Conservation (phyloP, 1,140 invertebrate genomes). For the Solen grandis region DNA sequence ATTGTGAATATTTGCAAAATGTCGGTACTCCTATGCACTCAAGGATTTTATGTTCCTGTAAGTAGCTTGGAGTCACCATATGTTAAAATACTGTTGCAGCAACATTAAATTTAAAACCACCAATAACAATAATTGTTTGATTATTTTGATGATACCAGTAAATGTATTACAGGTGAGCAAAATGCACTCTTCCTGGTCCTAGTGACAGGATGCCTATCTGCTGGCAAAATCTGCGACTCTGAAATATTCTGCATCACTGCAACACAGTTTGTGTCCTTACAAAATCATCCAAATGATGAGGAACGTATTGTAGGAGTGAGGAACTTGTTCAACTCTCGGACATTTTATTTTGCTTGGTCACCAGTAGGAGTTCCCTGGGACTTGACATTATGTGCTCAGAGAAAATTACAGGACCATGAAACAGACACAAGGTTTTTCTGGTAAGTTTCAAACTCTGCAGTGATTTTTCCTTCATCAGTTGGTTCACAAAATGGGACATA, state of each 20-base stretch:
- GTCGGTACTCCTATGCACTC: too few relatives aligned
- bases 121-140: too few relatives aligned
- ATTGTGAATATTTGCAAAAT: too few relatives aligned
- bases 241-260: slow-evolving; percentile 97
- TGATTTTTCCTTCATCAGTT: too few relatives aligned
- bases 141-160: too few relatives aligned
- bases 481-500: too few relatives aligned
- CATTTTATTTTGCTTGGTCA: slow-evolving; percentile 97
- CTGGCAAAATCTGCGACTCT: slow-evolving; percentile 95
- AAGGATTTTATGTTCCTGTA: too few relatives aligned
- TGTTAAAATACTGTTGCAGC: too few relatives aligned
- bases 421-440: slow-evolving; percentile 98
- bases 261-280: slow-evolving; percentile 92
- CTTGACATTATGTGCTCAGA: slow-evolving; percentile 95
- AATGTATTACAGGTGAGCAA: slow-evolving; percentile 89
- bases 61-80: too few relatives aligned
- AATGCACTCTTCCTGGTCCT: slow-evolving; percentile 93
- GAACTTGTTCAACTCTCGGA: slow-evolving; percentile 96
- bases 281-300: slow-evolving; percentile 88
- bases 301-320: slow-evolving; percentile 90
- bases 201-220: slow-evolving; percentile 96
- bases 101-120: too few relatives aligned
- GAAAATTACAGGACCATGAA: slow-evolving; percentile 87
- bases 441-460: slow-evolving; percentile 82
- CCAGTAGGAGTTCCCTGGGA: slow-evolving; percentile 85